Percentiles rank a stretch among this genome's conserved stretches.
These are phyloP conservation scores for Zhuqinia jingwanae DNA, from an alignment of 2,888 invertebrate genomes.

Conservation along the genomic window DNA sequence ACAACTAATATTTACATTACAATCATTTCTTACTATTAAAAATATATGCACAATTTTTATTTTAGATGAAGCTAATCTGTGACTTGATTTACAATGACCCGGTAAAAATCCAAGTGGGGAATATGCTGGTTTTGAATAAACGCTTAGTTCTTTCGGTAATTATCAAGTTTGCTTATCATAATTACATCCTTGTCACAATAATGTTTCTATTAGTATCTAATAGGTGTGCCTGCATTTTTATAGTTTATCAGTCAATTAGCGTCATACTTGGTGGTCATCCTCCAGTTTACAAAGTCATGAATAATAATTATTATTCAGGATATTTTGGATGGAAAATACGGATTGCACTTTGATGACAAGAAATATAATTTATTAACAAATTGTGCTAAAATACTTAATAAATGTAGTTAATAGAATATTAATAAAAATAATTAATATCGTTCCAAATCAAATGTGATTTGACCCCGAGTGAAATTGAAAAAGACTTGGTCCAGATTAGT, in stretches of 20 bases:
- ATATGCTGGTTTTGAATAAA: conserved; percentile 30
- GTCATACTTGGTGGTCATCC: conserved; percentile 40
- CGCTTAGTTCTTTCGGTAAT: conserved; percentile 28
- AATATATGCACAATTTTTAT: neutral
- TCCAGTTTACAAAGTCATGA: conserved; percentile 46
- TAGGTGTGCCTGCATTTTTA: no score
- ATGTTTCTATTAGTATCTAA: no score
- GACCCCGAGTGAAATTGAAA: conserved; percentile 65
- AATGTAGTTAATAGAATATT: no score
- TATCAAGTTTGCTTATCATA: neutral
- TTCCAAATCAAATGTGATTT: conserved; percentile 43
- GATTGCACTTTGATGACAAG: no score
- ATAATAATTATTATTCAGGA: neutral
- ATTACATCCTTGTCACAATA: no score
- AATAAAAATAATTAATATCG: no score
- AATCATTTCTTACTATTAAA: neutral
- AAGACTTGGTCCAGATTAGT: conserved; percentile 71
- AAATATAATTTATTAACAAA: no score
- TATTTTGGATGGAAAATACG: neutral
- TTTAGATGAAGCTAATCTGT: conserved; percentile 47
- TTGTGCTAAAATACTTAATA: no score
- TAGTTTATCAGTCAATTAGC: conserved; percentile 46
- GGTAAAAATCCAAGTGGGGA: conserved; percentile 18
- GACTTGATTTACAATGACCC: conserved; percentile 42
- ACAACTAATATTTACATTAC: no score